Base-by-base conservation (phyloP, 2,797 vertebrate species). In the Centropyge bicolor region DNA sequence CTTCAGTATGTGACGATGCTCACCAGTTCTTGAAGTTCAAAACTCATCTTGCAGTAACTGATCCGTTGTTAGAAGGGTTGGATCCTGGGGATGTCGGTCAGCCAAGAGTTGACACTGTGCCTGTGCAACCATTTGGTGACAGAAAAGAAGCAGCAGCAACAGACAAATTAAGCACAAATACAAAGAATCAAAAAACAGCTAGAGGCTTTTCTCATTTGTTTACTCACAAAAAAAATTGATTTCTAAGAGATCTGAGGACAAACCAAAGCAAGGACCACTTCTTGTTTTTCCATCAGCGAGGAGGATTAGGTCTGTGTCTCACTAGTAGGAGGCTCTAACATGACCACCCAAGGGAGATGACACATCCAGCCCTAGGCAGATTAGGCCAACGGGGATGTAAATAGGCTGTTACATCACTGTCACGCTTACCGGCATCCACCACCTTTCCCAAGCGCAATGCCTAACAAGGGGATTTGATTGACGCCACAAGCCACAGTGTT, bases 361-460 rank as follows among this genome's bases (percentile, higher is more conserved):
- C 92, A 92, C 72, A 76, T 85, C 72, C 77, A 82, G 86, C 63
- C 84, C 73, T 35, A 68, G 86, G 84, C 80, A 79, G 91, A 94
- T 94, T 94, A 94, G 81, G 74, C 80, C 84, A 70, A 71, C 63
- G 27, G 82, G 76, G 92, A 93, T 90, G 81, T 80, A 93, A 92
- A 94, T 90, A 94, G 91, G 89, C 88, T 86, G 80, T 94, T 92
- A 91, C 78, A 89, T 94, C 90, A 94, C 72, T 41, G 38, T 88
- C 82, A 82, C 20, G 74, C 89, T 94, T 86, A 92, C 77, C 59
- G 55, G 68, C 77, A 88, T 74, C 62, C 72, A 85, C 81, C 74
- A 45, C 78, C 49, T 61, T 87, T 74, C 76, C 81, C 59, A 46
- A 74, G 72, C 66, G 49, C 65, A 71, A 45, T 78, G 70, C 76